Percentiles rank a stretch among this genome's conserved stretches.
Conservation (phyloP, 64 coral and sea anemone genomes). For the Astreopora myriophthalma region DNA sequence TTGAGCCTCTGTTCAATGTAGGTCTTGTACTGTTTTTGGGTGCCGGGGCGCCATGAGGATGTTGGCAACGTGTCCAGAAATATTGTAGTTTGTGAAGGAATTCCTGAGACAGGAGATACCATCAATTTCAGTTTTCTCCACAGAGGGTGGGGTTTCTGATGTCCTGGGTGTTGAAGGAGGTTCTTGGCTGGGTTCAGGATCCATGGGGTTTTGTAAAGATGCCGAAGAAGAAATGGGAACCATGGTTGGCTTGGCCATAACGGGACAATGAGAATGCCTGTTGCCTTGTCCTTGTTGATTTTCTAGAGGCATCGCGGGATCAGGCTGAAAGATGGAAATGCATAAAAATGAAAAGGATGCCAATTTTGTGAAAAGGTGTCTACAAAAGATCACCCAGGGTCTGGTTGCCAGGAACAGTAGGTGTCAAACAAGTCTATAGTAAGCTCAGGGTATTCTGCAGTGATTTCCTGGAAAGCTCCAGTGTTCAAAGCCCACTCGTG, state of each 20-base stretch:
- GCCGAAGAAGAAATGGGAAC: slow-evolving; percentile 51
- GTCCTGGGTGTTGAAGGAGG: slow-evolving; percentile 26
- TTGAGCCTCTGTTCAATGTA: too few relatives aligned
- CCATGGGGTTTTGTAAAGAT: slow-evolving; percentile 44
- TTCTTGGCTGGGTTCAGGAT: slow-evolving; percentile 40
- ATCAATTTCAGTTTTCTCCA: slow-evolving; percentile 47
- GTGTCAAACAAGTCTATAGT: slow-evolving; percentile 69
- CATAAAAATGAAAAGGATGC: slow-evolving; percentile 63
- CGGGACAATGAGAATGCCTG: slow-evolving; percentile 63
- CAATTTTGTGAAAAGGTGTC: slow-evolving; percentile 82
- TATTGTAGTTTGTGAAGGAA: slow-evolving; percentile 38
- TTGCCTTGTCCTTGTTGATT: slow-evolving; percentile 54
- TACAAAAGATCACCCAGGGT: slow-evolving; percentile 70
- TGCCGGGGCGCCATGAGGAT: neutral
- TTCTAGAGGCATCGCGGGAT: slow-evolving; percentile 74
- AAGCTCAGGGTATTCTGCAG: slow-evolving; percentile 54
- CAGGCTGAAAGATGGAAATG: slow-evolving; percentile 80
- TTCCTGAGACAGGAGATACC: slow-evolving; percentile 67
- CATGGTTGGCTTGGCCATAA: slow-evolving; percentile 74
- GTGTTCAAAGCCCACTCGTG: slow-evolving; percentile 53
- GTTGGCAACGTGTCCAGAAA: slow-evolving; percentile 41
- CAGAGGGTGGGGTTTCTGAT: slow-evolving; percentile 52
- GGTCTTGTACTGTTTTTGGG: neutral
- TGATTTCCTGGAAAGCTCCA: slow-evolving; percentile 31
- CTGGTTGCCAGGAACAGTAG: slow-evolving; percentile 86